Conservation (phyloP, 35 echinoderm and acorn worm species). For the Apostichopus japonicus region DNA sequence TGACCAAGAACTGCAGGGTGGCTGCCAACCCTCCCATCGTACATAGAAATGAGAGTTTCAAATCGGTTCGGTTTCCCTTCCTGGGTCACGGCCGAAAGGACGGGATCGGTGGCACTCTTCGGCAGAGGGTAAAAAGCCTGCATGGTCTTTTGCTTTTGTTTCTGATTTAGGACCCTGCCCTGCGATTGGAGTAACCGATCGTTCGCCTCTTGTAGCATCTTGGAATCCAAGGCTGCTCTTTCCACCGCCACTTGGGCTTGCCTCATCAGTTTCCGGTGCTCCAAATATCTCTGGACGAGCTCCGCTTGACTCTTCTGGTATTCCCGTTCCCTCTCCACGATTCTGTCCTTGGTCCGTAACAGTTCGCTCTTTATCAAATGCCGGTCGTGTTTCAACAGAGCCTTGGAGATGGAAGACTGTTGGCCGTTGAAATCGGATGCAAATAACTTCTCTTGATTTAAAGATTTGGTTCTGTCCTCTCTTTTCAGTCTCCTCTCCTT, state of each 20-base stretch:
- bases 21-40: constrained; percentile 91
- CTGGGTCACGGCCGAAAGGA: constrained; percentile 75
- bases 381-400: constrained; percentile 80
- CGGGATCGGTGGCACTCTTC: constrained; percentile 85
- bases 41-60: constrained; percentile 86
- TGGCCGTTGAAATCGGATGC: constrained; percentile 79
- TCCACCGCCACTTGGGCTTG: constrained; percentile 91
- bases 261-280: constrained; percentile 92
- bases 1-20: constrained; percentile 71
- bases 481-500: constrained; percentile 59
- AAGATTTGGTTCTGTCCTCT: constrained; percentile 28
- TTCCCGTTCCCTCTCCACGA: constrained; percentile 60
- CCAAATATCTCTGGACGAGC: constrained; percentile 82
- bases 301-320: constrained; percentile 71
- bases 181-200: constrained; percentile 70
- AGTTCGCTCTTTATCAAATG: constrained; percentile 55
- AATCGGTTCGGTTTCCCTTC: constrained; percentile 85
- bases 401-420: constrained; percentile 96
- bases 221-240: constrained; percentile 79
- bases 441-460: constrained; percentile 70
- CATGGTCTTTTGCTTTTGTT: constrained; percentile 65
- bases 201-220: constrained; percentile 78
- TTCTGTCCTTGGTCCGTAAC: constrained; percentile 43
- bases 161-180: constrained; percentile 68
- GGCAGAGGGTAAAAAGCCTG: constrained; percentile 89